A percentile compares a stretch with the other conserved stretches of the same genome.
Conservation (phyloP, 1,140 invertebrate genomes). For the Lycorma delicatula region DNA sequence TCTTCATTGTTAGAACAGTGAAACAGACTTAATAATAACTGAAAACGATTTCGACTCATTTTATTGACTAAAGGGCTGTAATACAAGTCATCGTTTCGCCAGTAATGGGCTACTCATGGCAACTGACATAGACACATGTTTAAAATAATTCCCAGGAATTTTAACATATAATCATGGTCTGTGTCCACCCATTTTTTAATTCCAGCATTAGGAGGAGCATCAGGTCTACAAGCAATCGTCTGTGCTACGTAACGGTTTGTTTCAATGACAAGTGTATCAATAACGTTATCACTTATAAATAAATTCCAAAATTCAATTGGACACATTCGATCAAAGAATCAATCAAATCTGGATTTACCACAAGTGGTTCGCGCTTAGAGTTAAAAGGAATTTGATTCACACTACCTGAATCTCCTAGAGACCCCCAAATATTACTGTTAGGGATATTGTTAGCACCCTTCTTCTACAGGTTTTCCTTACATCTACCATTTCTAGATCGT, state of each 20-base stretch:
- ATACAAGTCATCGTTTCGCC: no score
- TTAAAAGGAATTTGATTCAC: not conserved
- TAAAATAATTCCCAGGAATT: constrained; percentile 26
- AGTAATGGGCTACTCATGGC: no score
- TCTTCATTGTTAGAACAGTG: constrained; percentile 29
- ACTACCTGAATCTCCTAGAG: not conserved
- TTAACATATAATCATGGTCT: constrained; percentile 23
- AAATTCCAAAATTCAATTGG: not conserved
- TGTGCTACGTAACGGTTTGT: constrained; percentile 28
- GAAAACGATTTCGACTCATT: constrained; percentile 22
- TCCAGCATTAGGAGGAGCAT: constrained; percentile 1
- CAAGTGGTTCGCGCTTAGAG: not conserved
- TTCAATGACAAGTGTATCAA: constrained; percentile 21
- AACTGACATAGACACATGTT: no score
- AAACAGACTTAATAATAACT: constrained; percentile 20
- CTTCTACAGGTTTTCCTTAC: no score
- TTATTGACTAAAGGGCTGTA: not conserved
- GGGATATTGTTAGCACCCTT: no score
- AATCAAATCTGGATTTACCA: not conserved
- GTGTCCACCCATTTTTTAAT: constrained; percentile 12
- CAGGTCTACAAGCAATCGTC: constrained; percentile 6
- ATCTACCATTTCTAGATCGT: no score
- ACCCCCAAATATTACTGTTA: not conserved
- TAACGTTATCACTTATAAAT: constrained; percentile 3
- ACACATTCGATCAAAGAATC: not conserved